These are phyloP conservation scores for Drosophila sucinea DNA, from an alignment of 1,140 invertebrate genomes.

Conservation along the genomic window DNA sequence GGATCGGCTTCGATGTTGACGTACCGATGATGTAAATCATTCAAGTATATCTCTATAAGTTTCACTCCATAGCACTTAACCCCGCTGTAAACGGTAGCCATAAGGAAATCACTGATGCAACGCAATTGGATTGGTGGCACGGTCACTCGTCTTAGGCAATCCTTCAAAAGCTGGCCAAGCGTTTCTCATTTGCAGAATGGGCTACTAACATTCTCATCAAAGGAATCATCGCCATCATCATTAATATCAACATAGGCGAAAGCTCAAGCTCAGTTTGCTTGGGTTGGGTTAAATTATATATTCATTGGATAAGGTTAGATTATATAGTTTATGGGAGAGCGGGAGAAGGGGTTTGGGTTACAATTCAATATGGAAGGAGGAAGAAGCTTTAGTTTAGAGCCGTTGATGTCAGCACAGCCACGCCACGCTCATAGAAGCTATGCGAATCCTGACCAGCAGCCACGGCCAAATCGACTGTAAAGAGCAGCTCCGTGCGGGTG, in stretches of 20 bases:
- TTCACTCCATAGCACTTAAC: constrained; percentile 96
- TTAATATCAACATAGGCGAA: background rate
- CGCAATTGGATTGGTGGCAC: constrained; percentile 86
- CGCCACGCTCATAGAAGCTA: constrained; percentile 98
- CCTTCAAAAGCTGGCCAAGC: constrained; percentile 80
- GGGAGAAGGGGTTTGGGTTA: background rate
- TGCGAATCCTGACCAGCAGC: constrained; percentile 93
- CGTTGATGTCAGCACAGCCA: constrained; percentile 96
- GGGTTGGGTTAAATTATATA: constrained; percentile 26
- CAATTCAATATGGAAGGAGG: background rate
- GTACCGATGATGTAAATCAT: constrained; percentile 84
- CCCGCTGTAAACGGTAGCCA: constrained; percentile 92
- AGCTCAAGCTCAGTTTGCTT: constrained; percentile 36
- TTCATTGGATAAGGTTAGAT: background rate
- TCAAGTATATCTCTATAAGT: constrained; percentile 88
- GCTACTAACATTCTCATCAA: background rate
- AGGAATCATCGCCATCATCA: constrained; percentile 6
- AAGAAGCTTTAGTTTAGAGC: constrained; percentile 89
- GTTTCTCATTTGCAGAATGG: background rate
- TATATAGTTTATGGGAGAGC: constrained; percentile 5
- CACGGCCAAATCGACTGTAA: constrained; percentile 97
- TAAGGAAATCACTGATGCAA: constrained; percentile 89
- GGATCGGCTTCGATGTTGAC: constrained; percentile 85
- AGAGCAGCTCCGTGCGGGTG: constrained; percentile 96
- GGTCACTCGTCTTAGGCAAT: constrained; percentile 88